Conservation (phyloP, 2,797 vertebrate species). For the Emydoidea blandingii region DNA sequence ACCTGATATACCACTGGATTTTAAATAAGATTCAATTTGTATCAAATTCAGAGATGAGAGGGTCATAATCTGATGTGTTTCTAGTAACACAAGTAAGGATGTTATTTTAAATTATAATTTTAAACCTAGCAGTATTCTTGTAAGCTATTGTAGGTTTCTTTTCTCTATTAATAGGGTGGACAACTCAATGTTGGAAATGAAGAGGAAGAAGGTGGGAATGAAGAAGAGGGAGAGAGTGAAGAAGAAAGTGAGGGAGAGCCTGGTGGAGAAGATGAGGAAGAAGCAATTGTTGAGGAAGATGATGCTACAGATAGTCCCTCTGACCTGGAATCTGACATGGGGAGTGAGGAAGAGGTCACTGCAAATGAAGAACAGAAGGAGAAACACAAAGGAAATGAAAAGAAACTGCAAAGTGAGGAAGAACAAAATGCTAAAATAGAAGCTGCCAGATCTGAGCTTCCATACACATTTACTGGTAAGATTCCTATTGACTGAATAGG, state of each 20-base stretch:
- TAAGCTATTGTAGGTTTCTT: not conserved
- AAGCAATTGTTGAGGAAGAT: constrained; percentile 79
- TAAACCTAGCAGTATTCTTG: not conserved
- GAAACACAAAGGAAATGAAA: not conserved
- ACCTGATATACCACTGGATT: not conserved
- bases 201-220: constrained; percentile 12
- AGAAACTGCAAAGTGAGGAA: constrained; percentile 50
- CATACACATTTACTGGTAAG: constrained; percentile 92
- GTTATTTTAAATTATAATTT: not conserved
- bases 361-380: not conserved
- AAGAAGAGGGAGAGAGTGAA: constrained; percentile 24
- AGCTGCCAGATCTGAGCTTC: constrained; percentile 87
- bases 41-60: not conserved
- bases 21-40: not conserved
- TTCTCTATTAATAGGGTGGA: constrained; percentile 85
- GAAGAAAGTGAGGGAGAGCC: constrained; percentile 58
- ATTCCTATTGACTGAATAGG: accelerated
- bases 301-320: constrained; percentile 77
- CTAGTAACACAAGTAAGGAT: not conserved
- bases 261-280: constrained; percentile 61
- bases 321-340: constrained; percentile 77
- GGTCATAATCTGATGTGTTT: not conserved
- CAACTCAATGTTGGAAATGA: constrained; percentile 79
- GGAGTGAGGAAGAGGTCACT: constrained; percentile 71
- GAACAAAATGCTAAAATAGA: constrained; percentile 73